Base-by-base conservation (phyloP, 2,797 vertebrate genomes). In the Mormyrus hasselquistii region DNA sequence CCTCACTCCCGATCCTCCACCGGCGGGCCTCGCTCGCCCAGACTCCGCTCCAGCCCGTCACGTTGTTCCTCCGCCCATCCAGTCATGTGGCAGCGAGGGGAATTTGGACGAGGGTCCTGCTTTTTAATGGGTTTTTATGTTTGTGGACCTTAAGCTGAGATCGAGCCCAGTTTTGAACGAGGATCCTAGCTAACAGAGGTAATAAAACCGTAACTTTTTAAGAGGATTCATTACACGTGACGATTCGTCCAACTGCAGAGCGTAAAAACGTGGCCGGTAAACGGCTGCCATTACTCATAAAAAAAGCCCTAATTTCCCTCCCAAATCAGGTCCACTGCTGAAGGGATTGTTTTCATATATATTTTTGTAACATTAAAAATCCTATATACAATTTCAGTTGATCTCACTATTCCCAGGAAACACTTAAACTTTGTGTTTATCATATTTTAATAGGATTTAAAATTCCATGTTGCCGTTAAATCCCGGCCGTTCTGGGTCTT, bases 201-300 rank as follows among this genome's bases (percentile, higher is more conserved):
- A 69, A 69, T 69, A 34, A 69, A 69, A 34, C 62, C 9, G 1
- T 34, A 69, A 34, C 25, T 69, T 4, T 69, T 69, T 69, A 69
- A 69, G 65, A 69, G 65, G 65, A 69, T 69, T 69, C 65, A 69
- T 69, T 69, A 69, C 65, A 69, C 25, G 65, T 69, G 65, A 69
- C 65, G 12, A 69, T 69, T 10, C 65, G 25, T 69, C 65, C 65
- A 69, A 34, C 65, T 69, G 65, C 65, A 34, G 29, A 34, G 65
- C 65, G 10, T 69, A 5, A 14, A 69, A 34, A 69, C 65, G 3
- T 1, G 65, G 25, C 62, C 4, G 25, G 65, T 14, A 34, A 34
- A 5, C 2, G 65, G 65, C 65, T 14, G 29, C 29, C 65, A 14
- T 14, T 1, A 1, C 25, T 69, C 65, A 29, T 69, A 69, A 69